Conservation (phyloP, 2,113 vertebrate species). For the Heterotis niloticus region DNA sequence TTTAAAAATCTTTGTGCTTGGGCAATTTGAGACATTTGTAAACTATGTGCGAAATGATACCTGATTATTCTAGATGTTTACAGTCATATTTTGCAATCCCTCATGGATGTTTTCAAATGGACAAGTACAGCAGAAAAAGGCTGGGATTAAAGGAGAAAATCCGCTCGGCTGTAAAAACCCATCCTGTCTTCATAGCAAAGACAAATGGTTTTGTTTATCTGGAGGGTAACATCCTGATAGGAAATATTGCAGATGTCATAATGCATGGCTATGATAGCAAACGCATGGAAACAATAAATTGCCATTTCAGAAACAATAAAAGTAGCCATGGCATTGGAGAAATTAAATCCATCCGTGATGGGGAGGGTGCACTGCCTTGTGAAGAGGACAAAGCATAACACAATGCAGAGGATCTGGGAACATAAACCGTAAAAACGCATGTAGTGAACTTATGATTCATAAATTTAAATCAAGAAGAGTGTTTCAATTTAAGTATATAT, state of each 20-base stretch:
- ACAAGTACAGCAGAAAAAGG: not conserved
- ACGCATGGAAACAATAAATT: not conserved
- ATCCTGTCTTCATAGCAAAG: not conserved
- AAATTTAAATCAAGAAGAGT: not conserved
- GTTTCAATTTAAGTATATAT: not conserved
- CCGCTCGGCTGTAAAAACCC: slow-evolving; percentile 35
- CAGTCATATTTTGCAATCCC: too few species aligned
- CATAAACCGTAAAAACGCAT: not conserved
- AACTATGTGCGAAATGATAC: too few species aligned
- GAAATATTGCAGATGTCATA: not conserved
- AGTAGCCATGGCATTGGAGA: not conserved
- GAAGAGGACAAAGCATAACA: too few species aligned
- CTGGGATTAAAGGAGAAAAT: not conserved
- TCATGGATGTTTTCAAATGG: not conserved
- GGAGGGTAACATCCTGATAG: not conserved
- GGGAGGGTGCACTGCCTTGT: not conserved
- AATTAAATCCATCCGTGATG: not conserved
- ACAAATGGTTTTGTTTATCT: not conserved
- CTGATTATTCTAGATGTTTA: too few species aligned
- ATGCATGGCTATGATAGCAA: not conserved
- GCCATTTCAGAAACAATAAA: not conserved
- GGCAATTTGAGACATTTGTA: too few species aligned
- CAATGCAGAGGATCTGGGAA: not conserved
- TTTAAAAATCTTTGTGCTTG: too few species aligned
- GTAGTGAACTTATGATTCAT: not conserved